These are phyloP conservation scores for Melipona bicolor DNA, from an alignment of 2,888 invertebrate genomes.

Conservation along the genomic window DNA sequence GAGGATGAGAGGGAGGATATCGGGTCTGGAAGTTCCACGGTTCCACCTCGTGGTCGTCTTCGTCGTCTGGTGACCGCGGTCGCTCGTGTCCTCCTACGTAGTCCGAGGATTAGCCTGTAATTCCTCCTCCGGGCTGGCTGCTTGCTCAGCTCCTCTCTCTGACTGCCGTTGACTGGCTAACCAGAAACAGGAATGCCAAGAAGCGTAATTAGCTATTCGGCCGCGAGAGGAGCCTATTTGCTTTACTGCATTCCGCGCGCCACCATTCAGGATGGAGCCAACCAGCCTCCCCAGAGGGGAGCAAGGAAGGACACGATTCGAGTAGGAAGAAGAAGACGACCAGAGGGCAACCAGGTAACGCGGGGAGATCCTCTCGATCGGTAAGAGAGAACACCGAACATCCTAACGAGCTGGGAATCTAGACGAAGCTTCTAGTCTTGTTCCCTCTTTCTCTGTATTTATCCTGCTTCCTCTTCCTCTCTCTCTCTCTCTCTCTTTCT, in stretches of 20 bases:
- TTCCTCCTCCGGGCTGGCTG: slow-evolving; percentile 65
- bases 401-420: slow-evolving; percentile 53
- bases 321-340: not conserved
- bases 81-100: slow-evolving; percentile 82
- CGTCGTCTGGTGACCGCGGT: slow-evolving; percentile 78
- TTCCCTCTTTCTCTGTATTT: not conserved
- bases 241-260: slow-evolving; percentile 80
- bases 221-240: slow-evolving; percentile 78
- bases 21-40: slow-evolving; percentile 15
- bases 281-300: slow-evolving; percentile 30
- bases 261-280: slow-evolving; percentile 71
- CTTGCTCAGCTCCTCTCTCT: slow-evolving; percentile 22
- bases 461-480: not conserved
- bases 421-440: not conserved
- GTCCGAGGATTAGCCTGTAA: slow-evolving; percentile 80
- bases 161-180: slow-evolving; percentile 70
- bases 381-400: slow-evolving; percentile 28
- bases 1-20: not conserved
- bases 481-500: not conserved
- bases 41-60: slow-evolving; percentile 35
- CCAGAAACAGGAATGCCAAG: slow-evolving; percentile 83
- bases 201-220: slow-evolving; percentile 83
- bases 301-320: not conserved
- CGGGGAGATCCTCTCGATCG: slow-evolving; percentile 31
- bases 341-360: not conserved